These are phyloP conservation scores for Papilio xuthus DNA, from an alignment of 1,140 invertebrate genomes.

Conservation along the genomic window DNA sequence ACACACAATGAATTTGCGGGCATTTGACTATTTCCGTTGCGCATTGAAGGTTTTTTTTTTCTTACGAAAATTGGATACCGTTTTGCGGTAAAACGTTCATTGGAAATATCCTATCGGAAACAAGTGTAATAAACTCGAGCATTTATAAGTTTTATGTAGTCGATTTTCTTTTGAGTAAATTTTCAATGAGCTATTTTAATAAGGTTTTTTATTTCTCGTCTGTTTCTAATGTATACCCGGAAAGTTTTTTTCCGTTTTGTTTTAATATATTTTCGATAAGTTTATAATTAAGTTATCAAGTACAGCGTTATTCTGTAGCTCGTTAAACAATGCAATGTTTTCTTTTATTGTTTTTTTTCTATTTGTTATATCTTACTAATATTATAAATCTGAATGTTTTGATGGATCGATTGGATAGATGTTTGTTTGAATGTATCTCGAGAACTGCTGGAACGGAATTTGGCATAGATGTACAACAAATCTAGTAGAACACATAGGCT, in stretches of 20 bases:
- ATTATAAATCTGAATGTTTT: too few relatives aligned
- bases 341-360: not conserved
- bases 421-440: too few relatives aligned
- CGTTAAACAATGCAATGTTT: not conserved
- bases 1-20: slow-evolving; percentile 30
- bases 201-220: not conserved
- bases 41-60: slow-evolving; percentile 15
- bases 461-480: too few relatives aligned
- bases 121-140: not conserved
- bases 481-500: too few relatives aligned
- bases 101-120: slow-evolving; percentile 23
- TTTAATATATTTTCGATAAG: not conserved
- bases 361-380: too few relatives aligned
- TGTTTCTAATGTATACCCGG: not conserved
- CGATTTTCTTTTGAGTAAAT: not conserved
- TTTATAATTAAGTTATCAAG: not conserved
- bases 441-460: too few relatives aligned
- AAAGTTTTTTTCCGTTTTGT: not conserved
- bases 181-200: not conserved
- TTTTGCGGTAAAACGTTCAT: slow-evolving; percentile 6
- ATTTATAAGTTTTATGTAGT: slow-evolving; percentile 2
- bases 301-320: not conserved
- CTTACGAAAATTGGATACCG: slow-evolving; percentile 10
- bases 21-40: slow-evolving; percentile 29
- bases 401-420: too few relatives aligned